Conservation (phyloP, 2,888 invertebrate species). For the Tiliacea aurago region DNA sequence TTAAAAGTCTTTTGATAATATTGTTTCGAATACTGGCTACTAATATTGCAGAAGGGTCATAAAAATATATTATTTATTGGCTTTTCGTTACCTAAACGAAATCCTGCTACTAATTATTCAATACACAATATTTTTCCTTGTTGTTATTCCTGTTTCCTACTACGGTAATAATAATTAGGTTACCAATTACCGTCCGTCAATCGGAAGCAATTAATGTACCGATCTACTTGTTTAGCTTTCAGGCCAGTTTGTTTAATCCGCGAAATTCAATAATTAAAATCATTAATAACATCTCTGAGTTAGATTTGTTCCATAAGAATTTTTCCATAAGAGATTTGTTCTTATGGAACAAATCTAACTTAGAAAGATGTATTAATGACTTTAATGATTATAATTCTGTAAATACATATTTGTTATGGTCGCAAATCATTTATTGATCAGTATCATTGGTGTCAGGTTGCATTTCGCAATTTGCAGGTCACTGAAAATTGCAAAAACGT, state of each 20-base stretch:
- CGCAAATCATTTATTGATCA: too few species aligned
- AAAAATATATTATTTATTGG: neutral
- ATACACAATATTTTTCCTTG: neutral
- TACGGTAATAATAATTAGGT: constrained; percentile 2
- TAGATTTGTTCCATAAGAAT: too few species aligned
- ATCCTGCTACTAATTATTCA: neutral
- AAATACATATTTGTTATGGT: too few species aligned
- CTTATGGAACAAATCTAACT: too few species aligned
- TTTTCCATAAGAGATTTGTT: too few species aligned
- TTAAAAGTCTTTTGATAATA: neutral
- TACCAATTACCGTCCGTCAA: neutral
- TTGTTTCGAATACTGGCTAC: neutral
- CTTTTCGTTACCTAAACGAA: neutral
- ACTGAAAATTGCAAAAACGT: too few species aligned
- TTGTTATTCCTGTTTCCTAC: neutral
- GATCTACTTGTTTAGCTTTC: neutral
- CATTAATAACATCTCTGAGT: too few species aligned
- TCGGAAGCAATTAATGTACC: neutral
- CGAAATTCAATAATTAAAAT: too few species aligned
- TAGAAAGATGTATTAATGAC: too few species aligned
- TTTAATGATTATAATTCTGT: too few species aligned
- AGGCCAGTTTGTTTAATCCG: neutral
- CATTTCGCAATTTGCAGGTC: too few species aligned
- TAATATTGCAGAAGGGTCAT: neutral
- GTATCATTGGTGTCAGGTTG: too few species aligned